These are phyloP conservation scores for Phoebastria nigripes DNA, from an alignment of 2,797 vertebrate genomes.

Conservation along the genomic window DNA sequence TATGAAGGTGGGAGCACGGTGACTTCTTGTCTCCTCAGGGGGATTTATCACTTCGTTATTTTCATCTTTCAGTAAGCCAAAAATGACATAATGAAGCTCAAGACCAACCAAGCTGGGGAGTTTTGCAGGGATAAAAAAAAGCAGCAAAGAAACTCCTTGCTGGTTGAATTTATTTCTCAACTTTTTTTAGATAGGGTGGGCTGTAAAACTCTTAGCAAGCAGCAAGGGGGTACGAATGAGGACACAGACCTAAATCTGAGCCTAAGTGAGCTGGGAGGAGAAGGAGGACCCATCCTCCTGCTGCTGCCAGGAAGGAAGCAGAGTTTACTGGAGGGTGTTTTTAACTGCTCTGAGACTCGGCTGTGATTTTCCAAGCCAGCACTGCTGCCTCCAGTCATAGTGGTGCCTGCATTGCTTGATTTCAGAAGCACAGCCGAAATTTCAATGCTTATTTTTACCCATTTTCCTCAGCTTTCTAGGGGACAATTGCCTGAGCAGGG, in stretches of 20 bases:
- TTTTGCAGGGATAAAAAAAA: not conserved
- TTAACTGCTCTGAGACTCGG: not conserved
- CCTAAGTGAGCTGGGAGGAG: not conserved
- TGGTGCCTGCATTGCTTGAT: not conserved
- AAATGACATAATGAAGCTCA: not conserved
- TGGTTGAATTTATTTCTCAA: not conserved
- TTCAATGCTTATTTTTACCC: not conserved
- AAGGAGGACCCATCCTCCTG: not conserved
- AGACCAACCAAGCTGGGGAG: not conserved
- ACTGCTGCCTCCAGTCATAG: not conserved
- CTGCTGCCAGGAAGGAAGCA: not conserved
- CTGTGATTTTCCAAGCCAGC: not conserved
- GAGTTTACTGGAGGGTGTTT: not conserved
- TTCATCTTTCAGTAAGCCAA: not conserved
- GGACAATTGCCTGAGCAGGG: not conserved
- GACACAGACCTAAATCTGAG: not conserved
- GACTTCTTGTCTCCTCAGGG: not conserved
- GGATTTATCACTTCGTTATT: not conserved
- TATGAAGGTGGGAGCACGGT: fast-evolving
- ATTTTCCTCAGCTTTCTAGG: not conserved
- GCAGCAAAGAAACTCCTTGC: not conserved
- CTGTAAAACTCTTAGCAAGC: not conserved
- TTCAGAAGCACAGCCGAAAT: not conserved
- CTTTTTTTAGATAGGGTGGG: not conserved
- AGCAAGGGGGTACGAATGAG: not conserved